Evolutionary conservation across 2,113 vertebrate species (phyloP), one percentile per base, ranked within the genome.

Genomic region (Phrynosoma blainvillii): DNA sequence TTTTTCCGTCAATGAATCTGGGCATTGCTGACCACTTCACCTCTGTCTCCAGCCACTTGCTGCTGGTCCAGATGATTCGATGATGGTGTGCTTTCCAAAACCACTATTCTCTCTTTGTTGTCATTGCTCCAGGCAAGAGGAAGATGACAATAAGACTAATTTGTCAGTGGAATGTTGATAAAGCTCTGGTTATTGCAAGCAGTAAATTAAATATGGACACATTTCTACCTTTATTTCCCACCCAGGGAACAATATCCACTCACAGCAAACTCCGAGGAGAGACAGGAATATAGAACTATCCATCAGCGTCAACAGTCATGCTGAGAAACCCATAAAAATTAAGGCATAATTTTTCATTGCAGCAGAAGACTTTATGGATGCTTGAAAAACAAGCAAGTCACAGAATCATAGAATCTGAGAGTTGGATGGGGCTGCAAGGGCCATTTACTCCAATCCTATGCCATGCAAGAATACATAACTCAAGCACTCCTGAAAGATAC

Each of bases 131-230:
- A 0, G 87, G 94, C 90, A 47, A 85, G 1, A 5, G 88, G 93
- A 91, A 91, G 40, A 87, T 80, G 92, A n/a, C 91, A 91, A 89
- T 95, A 94, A 94, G 90, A 90, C 87, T 93, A 93, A 96, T 93
- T 94, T 94, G 91, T 92, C 23, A 68, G 90, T 79, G 90, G 85
- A 70, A 73, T 90, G 89, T 91, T 92, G 95, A 92, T 92, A 91
- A 94, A 95, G 78, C 89, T 89, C 86, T 59, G 89, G 92, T 96
- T 95, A 94, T 95, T 93, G 88, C 79, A 73, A 90, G 93, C 95
- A 79, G 93, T 96, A 96, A 95, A 96, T 96, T 91, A 87, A 1
- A 91, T 42, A 27, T 0, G n/a, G 95, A 90, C 84, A 1, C 78
- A 79, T 88, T 84, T 13, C 87, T 86, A 91, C 93, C 94, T 66